Percentiles rank a stretch among this genome's conserved stretches.
phyloP scores from a whole-genome alignment of 2,888 invertebrate species.

The Argyresthia goedartella region DNA sequence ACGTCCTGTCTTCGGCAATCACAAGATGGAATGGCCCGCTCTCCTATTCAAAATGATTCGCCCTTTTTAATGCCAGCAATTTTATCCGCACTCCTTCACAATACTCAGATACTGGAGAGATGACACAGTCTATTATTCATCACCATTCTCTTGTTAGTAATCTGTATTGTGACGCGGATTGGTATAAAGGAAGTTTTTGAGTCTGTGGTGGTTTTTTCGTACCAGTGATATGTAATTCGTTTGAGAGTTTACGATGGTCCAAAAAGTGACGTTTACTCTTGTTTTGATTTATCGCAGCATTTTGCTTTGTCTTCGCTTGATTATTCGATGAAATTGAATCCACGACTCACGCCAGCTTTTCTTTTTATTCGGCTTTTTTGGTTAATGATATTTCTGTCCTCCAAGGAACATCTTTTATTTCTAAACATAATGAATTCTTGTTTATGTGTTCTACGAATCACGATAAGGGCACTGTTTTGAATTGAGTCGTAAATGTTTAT shows the following conservation, averaged over 20 bases:
- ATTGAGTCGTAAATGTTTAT: constrained; percentile 2
- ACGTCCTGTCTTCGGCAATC: constrained; percentile 19
- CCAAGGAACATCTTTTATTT: constrained; percentile 23
- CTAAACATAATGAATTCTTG: constrained; percentile 25
- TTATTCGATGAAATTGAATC: constrained; percentile 28
- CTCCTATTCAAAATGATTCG: constrained; percentile 31
- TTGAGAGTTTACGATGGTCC: constrained; percentile 37
- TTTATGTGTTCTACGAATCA: constrained; percentile 24
- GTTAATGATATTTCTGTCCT: constrained; percentile 20
- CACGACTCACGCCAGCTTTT: constrained; percentile 16
- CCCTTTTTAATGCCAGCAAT: constrained; percentile 32
- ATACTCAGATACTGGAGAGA: constrained; percentile 7
- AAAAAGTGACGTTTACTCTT: constrained; percentile 42
- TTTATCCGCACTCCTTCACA: constrained; percentile 20
- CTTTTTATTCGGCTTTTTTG: constrained; percentile 18
- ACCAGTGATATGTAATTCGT: constrained; percentile 2
- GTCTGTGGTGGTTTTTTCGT: background rate
- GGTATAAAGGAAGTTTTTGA: background rate
- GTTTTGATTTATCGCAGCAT: constrained; percentile 39
- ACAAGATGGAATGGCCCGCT: constrained; percentile 30
- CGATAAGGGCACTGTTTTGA: constrained; percentile 3
- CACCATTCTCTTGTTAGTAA: background rate
- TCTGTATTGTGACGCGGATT: too few relatives aligned
- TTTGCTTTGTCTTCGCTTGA: constrained; percentile 33
- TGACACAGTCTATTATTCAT: background rate